Percentiles rank a stretch among this genome's conserved stretches.
Evolutionary conservation across 2,797 vertebrate genomes (phyloP).

Genomic region (Anabas testudineus): DNA sequence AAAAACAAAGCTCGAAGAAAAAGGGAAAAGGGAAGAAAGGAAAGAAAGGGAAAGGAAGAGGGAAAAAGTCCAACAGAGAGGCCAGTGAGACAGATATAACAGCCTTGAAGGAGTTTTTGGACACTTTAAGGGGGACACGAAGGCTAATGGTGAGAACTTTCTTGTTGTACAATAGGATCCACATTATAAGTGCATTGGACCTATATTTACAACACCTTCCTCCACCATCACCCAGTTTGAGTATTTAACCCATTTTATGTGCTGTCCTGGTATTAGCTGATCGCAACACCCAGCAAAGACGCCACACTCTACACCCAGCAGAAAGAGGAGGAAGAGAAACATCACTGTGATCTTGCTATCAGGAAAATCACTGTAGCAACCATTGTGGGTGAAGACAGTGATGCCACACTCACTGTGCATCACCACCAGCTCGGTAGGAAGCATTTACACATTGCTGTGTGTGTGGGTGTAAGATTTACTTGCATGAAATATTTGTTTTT

Average conservation of each 20-base stretch:
- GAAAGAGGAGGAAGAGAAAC: constrained; percentile 77
- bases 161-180: background rate
- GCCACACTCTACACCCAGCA: constrained; percentile 80
- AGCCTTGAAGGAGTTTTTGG: constrained; percentile 76
- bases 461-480: background rate
- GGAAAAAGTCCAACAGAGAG: constrained; percentile 78
- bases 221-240: background rate
- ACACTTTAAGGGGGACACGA: constrained; percentile 75
- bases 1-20: constrained; percentile 71
- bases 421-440: constrained; percentile 79
- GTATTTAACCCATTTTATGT: constrained; percentile 6
- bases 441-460: background rate
- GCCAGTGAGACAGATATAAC: constrained; percentile 73
- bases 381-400: constrained; percentile 75
- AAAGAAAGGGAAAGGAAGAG: constrained; percentile 80
- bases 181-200: background rate
- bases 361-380: constrained; percentile 81
- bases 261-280: constrained; percentile 69
- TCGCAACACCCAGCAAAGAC: constrained; percentile 80
- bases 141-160: constrained; percentile 82
- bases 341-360: constrained; percentile 77
- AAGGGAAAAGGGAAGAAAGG: constrained; percentile 84
- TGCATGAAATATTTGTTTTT: constrained; percentile 28
- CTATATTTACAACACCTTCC: background rate
- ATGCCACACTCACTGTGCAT: constrained; percentile 69